Percentiles rank a stretch among this genome's conserved stretches.
phyloP scores from a whole-genome alignment of 2,888 invertebrate genomes.

The Nomada ferruginata region DNA sequence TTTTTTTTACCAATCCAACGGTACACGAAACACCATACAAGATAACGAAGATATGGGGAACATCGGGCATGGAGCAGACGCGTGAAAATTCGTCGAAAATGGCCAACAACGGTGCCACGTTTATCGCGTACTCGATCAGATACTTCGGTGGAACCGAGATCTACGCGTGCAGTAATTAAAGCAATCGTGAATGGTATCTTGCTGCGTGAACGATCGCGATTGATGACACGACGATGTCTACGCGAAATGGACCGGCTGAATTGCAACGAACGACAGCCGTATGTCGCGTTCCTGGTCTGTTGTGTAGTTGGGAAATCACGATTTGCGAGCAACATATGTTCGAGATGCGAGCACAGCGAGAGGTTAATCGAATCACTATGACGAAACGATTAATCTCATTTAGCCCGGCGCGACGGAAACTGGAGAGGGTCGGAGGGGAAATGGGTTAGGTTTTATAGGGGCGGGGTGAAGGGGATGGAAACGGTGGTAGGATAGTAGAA shows the following conservation, averaged over 20 bases:
- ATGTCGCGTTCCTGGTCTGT: conserved; percentile 12
- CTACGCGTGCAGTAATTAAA: conserved; percentile 35
- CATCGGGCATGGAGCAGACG: not conserved
- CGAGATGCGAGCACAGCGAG: conserved; percentile 33
- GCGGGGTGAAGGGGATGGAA: not conserved
- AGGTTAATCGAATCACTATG: conserved; percentile 70
- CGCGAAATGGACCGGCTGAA: conserved; percentile 18
- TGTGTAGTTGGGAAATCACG: conserved; percentile 58
- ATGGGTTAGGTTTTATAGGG: not conserved
- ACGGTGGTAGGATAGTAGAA: not conserved
- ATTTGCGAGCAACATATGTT: conserved; percentile 69
- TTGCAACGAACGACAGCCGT: conserved; percentile 42
- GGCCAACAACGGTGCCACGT: not conserved
- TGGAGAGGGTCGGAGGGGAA: not conserved
- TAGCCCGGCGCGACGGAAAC: conserved; percentile 24
- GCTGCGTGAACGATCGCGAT: conserved; percentile 51
- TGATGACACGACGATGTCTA: conserved; percentile 63
- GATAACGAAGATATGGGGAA: not conserved
- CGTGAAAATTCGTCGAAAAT: not conserved
- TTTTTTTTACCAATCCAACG: too few species aligned
- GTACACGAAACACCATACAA: not conserved
- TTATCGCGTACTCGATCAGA: not conserved
- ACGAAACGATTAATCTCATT: conserved; percentile 74
- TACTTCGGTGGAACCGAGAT: conserved; percentile 12
- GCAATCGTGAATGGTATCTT: conserved; percentile 37